Evolutionary conservation across 2,888 invertebrate genomes (phyloP), one percentile per base, ranked within the genome.

Genomic region (Pilophorus perplexus): DNA sequence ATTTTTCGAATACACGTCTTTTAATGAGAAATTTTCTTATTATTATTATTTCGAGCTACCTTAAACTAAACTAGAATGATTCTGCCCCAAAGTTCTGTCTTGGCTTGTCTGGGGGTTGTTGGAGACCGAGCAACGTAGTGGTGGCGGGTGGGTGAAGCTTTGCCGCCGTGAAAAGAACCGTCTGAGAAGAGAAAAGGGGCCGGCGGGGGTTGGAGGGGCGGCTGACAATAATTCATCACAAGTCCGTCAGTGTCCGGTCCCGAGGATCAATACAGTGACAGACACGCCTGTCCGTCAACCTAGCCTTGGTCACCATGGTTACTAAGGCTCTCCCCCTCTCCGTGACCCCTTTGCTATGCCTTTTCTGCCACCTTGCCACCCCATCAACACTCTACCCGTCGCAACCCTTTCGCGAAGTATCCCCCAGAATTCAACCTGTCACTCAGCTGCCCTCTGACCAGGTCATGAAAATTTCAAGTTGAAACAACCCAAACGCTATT

Each of bases 161-260:
- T 6, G 4, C 18, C 20, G 33, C 8, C 5, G 33, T 3, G 16
- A 16, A 12, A 18, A 28, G 25, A 22, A 27, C 25, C 22, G 25
- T 8, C 3, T 8, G 52, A 2, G 5, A 18, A 12, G 18, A 22
- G 28, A 23, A 5, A n/a, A n/a, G 22, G 2, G 54, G 3, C 3
- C 20, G 28, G 46, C 52, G 69, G 16, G 64, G 40, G 67, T 55
- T 38, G 40, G 23, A 10, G 25, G 27, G 14, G 20, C 25, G 60
- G 59, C 59, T 70, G 70, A 70, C 70, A 70, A 70, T 70, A 70
- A 70, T 70, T 68, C 70, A 68, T 70, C 70, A 70, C 67, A 59
- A 55, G 70, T 70, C 70, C 70, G 69, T 70, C 70, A 70, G 66
- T 70, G 70, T 70, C 70, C 70, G 55, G 68, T 48, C 33, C 20